Evolutionary conservation across 37 sponge, comb jelly and placozoan genomes (phyloP), one percentile per base, ranked within the genome.

Genomic region (Ephydatia muelleri): DNA sequence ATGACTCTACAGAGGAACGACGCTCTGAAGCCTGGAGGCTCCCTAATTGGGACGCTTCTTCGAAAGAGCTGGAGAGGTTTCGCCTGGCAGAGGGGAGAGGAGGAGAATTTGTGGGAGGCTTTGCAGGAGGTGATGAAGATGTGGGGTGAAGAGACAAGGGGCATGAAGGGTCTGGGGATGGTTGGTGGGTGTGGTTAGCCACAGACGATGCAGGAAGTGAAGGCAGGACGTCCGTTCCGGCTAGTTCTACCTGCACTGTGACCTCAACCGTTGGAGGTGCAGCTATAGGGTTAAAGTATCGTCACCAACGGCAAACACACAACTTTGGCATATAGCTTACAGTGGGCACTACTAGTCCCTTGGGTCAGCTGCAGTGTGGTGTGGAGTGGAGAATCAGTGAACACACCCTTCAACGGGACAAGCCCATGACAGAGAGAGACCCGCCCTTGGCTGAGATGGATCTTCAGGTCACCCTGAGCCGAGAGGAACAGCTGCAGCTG

Each of bases 21-120:
- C 8, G 47, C 19, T 57, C 57, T 57, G 57, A 13, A 57, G 19
- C 19, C 16, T 57, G 19, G 19, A 57, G 57, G 57, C 14, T 13
- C 16, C 57, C 57, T 19, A 57, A 21, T 14, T 57, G 84, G 6
- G 88, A 87, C 23, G 80, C 91, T 68, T 91, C 91, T 57, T 91
- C 91, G 73, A 91, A 86, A 13, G 91, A 91, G 57, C 29, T 70
- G 29, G 74, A 72, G 49, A 91, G 67, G 77, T 84, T 84, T 25
- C 84, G 27, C 32, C 66, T 84, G 27, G 84, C 84, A n/a, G 84
- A 75, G 32, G 68, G 84, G 27, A 38, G 72, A 14, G 57, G 57
- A 11, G 57, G 57, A 57, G 57, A 57, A 14, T 57, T 14, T 14
- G 57, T 57, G 57, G 9, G 6, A 57, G 57, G 57, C 19, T 57